These are phyloP conservation scores for Branchellion lobata DNA, from an alignment of 2,888 invertebrate genomes.

Conservation along the genomic window DNA sequence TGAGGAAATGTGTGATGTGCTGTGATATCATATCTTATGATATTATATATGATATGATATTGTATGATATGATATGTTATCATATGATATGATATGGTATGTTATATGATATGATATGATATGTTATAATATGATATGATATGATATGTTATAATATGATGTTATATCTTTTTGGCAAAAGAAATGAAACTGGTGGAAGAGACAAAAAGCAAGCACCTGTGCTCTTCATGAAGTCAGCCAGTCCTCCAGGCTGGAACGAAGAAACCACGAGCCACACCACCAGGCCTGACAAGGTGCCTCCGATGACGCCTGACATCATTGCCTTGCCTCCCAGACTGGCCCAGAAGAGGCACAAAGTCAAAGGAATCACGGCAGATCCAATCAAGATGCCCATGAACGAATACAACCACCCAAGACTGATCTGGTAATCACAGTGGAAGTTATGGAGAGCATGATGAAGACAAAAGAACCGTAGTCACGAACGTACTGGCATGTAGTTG, in stretches of 20 bases:
- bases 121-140: too few relatives aligned
- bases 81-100: too few relatives aligned
- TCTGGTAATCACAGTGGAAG: slow-evolving; percentile 18
- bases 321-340: slow-evolving; percentile 57
- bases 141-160: too few relatives aligned
- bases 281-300: slow-evolving; percentile 58
- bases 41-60: too few relatives aligned
- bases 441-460: background rate
- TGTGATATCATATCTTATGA: too few relatives aligned
- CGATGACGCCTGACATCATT: slow-evolving; percentile 59
- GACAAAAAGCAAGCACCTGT: slow-evolving; percentile 54
- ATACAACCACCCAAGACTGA: slow-evolving; percentile 60
- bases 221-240: slow-evolving; percentile 55
- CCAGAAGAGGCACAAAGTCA: slow-evolving; percentile 61
- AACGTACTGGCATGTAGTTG: slow-evolving; percentile 55
- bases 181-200: too few relatives aligned
- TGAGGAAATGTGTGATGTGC: too few relatives aligned
- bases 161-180: too few relatives aligned
- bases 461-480: too few relatives aligned
- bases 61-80: too few relatives aligned
- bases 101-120: too few relatives aligned
- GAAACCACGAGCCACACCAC: slow-evolving; percentile 59
- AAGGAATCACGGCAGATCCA: slow-evolving; percentile 61
- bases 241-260: slow-evolving; percentile 57
- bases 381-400: slow-evolving; percentile 62